Evolutionary conservation across 2,113 vertebrate species (phyloP).

Genomic region (Dasyornis broadbenti): DNA sequence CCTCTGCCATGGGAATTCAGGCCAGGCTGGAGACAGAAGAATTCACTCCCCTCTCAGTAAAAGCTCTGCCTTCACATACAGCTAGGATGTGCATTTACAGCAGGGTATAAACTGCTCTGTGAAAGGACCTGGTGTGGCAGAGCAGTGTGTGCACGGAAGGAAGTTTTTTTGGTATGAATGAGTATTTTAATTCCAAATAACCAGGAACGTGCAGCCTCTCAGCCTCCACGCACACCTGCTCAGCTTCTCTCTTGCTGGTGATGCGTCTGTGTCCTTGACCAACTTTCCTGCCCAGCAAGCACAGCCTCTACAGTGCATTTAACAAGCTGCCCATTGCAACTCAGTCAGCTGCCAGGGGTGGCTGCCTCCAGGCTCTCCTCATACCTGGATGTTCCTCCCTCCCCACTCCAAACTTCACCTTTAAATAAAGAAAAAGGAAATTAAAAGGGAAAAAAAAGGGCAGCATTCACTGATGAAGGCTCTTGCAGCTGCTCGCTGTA

Average conservation of each 20-base stretch:
- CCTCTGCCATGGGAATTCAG: neutral
- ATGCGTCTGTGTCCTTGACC: neutral
- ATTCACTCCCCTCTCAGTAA: accelerated
- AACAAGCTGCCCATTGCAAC: neutral
- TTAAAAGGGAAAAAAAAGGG: neutral
- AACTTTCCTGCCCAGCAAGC: neutral
- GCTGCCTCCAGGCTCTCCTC: neutral
- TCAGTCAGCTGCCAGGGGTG: neutral
- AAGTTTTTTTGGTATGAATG: accelerated
- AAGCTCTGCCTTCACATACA: neutral
- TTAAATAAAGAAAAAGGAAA: neutral
- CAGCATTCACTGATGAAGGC: neutral
- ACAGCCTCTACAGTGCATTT: neutral
- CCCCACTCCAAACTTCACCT: neutral
- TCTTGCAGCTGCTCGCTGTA: neutral
- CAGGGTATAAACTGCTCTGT: neutral
- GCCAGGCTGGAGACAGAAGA: neutral
- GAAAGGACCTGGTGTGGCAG: neutral
- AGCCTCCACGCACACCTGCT: neutral
- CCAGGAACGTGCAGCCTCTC: neutral
- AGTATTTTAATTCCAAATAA: neutral
- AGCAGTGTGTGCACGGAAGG: accelerated
- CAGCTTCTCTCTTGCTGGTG: neutral
- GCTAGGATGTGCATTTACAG: neutral
- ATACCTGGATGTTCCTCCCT: neutral